A percentile compares a stretch with the other conserved stretches of the same genome.
Evolutionary conservation across 2,797 vertebrate species (phyloP).

Genomic region (Intellagama lesueurii): DNA sequence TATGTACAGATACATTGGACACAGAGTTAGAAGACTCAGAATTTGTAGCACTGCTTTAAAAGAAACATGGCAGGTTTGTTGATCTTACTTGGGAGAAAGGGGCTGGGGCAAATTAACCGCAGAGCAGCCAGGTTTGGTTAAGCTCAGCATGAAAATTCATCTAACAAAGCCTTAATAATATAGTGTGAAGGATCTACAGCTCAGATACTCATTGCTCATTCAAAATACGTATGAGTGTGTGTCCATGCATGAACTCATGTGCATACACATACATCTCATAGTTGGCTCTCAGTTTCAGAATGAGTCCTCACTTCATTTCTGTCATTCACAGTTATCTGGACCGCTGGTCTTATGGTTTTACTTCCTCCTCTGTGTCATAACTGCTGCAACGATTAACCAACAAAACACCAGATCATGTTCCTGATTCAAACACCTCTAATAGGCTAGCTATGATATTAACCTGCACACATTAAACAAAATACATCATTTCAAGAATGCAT

Average conservation of each 20-base stretch:
- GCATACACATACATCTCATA: not conserved
- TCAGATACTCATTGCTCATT: not conserved
- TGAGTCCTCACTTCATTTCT: slow-evolving; percentile 35
- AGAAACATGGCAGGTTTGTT: not conserved
- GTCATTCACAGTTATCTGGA: slow-evolving; percentile 24
- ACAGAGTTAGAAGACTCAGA: not conserved
- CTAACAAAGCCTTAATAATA: slow-evolving; percentile 14
- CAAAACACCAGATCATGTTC: not conserved
- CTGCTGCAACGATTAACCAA: slow-evolving; percentile 35
- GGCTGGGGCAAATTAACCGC: not conserved
- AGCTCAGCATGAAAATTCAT: not conserved
- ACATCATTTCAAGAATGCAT: slow-evolving; percentile 23
- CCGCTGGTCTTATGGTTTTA: not conserved
- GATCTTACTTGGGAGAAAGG: not conserved
- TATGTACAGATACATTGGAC: too few species aligned
- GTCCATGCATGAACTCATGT: not conserved
- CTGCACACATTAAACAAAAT: not conserved
- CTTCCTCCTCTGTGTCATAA: slow-evolving; percentile 20
- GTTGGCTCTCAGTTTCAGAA: slow-evolving; percentile 18
- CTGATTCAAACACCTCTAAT: slow-evolving; percentile 25
- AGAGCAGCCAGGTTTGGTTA: not conserved
- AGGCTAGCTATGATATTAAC: not conserved
- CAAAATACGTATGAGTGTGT: not conserved
- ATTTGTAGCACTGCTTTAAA: not conserved
- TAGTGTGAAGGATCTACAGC: not conserved